phyloP scores from a whole-genome alignment of 2,113 vertebrate genomes.

The Eupsittula cactorum region DNA sequence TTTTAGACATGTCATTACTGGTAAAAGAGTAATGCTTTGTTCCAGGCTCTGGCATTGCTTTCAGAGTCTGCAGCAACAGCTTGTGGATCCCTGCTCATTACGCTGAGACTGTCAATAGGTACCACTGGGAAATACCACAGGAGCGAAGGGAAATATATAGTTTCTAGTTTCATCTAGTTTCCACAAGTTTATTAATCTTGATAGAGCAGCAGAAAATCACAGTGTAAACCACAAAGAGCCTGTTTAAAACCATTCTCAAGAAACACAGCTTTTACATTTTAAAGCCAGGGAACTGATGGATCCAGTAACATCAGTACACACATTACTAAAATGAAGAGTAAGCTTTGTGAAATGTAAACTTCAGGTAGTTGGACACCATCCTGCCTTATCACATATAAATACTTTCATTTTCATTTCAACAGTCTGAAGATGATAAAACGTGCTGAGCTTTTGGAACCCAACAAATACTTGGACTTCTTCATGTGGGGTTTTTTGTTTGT shows the following conservation, averaged over 20 bases:
- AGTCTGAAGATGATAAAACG: background rate
- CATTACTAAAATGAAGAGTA: background rate
- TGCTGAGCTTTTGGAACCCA: background rate
- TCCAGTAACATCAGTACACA: background rate
- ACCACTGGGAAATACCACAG: background rate
- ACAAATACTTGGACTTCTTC: background rate
- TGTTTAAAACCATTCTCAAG: background rate
- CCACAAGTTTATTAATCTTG: background rate
- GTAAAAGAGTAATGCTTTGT: background rate
- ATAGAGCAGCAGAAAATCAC: background rate
- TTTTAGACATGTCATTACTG: slow-evolving; percentile 8
- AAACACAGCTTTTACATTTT: background rate
- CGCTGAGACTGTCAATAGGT: background rate
- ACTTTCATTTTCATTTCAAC: background rate
- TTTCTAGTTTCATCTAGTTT: background rate
- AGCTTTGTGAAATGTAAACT: background rate
- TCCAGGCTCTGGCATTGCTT: background rate
- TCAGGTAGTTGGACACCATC: background rate
- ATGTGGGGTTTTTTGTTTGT: background rate
- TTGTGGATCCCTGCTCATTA: background rate
- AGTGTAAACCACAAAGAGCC: background rate
- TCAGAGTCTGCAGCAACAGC: background rate
- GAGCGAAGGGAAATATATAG: background rate
- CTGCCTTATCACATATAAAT: background rate
- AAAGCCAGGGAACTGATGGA: background rate